Evolutionary conservation across 2,888 invertebrate genomes (phyloP).

Genomic region (Lasioglossum malachurum): DNA sequence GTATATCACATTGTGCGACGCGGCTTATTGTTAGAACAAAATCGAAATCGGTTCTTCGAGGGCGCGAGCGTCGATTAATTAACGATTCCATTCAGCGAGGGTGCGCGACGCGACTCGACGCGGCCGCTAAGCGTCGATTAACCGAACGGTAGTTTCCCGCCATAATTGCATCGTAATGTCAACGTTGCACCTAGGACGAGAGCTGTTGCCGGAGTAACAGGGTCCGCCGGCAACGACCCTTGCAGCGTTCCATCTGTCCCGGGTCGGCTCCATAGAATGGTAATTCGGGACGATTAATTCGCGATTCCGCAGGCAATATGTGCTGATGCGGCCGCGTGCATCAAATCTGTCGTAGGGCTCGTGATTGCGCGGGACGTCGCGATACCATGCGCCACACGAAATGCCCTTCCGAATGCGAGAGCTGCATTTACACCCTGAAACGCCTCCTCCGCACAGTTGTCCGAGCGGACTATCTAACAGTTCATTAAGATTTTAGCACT

Average conservation of each 20-base stretch:
- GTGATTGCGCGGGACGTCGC: constrained; percentile 48
- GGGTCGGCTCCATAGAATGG: constrained; percentile 50
- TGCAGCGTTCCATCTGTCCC: constrained; percentile 53
- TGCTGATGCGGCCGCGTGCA: constrained; percentile 54
- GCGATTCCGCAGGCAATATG: constrained; percentile 66
- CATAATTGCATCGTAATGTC: constrained; percentile 57
- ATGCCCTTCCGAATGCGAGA: constrained; percentile 36
- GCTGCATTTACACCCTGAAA: not conserved
- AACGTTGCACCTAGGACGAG: constrained; percentile 33
- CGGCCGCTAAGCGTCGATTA: constrained; percentile 58
- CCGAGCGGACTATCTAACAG: too few species aligned
- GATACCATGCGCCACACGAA: constrained; percentile 41
- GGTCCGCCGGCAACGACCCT: constrained; percentile 47
- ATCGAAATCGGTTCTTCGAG: constrained; percentile 39
- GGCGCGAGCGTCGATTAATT: constrained; percentile 55
- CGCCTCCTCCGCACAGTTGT: not conserved
- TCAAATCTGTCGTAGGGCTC: constrained; percentile 58
- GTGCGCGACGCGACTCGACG: not conserved
- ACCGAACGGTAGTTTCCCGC: constrained; percentile 33
- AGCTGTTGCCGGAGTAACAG: constrained; percentile 36
- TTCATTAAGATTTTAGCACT: too few species aligned
- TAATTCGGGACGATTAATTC: constrained; percentile 69
- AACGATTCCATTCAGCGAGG: constrained; percentile 45
- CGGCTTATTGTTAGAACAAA: not conserved
- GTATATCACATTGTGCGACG: not conserved